These are phyloP conservation scores for Ivindomyrus marchei DNA, from an alignment of 2,113 vertebrate species.

Conservation along the genomic window DNA sequence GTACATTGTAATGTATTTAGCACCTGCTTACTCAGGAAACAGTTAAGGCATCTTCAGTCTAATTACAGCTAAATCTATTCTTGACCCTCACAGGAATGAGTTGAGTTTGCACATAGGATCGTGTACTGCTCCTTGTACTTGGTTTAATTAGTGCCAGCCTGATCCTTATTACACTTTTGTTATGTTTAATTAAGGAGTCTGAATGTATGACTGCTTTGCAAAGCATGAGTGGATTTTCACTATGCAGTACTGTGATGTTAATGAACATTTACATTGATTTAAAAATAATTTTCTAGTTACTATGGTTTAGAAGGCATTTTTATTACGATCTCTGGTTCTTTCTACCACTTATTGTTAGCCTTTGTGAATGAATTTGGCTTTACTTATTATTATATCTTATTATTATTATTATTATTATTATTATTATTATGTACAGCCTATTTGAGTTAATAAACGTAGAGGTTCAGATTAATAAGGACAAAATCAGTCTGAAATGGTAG, in stretches of 20 bases:
- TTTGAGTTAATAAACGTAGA: neutral
- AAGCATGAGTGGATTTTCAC: neutral
- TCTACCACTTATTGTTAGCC: neutral
- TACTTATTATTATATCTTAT: neutral
- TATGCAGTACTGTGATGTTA: neutral
- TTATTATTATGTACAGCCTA: neutral
- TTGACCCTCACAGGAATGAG: neutral
- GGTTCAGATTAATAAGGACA: neutral
- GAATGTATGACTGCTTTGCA: neutral
- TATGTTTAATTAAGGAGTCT: neutral
- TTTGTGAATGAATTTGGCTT: neutral
- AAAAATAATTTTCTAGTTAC: neutral
- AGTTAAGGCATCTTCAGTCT: conserved; percentile 5
- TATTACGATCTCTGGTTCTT: neutral
- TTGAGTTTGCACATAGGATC: neutral
- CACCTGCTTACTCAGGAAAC: neutral
- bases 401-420: neutral
- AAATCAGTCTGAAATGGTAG: neutral
- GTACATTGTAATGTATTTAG: neutral
- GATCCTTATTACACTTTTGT: neutral
- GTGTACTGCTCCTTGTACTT: neutral
- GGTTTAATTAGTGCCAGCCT: neutral
- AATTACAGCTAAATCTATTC: neutral
- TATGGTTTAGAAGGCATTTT: neutral
- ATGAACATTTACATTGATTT: neutral